These are phyloP conservation scores for Strix aluco DNA, from an alignment of 2,113 vertebrate species.

Conservation along the genomic window DNA sequence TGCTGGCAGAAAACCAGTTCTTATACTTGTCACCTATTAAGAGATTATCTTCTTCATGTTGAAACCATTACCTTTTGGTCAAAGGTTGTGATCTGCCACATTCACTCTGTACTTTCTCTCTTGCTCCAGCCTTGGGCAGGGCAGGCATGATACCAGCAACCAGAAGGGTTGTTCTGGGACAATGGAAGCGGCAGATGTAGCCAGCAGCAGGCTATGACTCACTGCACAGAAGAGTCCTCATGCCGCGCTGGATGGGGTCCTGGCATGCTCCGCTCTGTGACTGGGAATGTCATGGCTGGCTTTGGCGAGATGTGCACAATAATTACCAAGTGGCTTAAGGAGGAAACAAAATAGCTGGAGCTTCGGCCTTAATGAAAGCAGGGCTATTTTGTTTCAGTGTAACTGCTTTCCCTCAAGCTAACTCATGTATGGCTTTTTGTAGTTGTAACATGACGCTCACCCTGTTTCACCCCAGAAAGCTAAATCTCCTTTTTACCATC, in stretches of 20 bases:
- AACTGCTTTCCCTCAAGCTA: not conserved
- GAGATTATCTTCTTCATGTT: not conserved
- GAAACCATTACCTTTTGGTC: not conserved
- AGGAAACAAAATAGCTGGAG: not conserved
- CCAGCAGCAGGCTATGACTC: slow-evolving; percentile 34
- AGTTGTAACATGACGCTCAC: not conserved
- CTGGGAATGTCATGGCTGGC: not conserved
- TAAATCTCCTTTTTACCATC: not conserved
- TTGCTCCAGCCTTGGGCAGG: not conserved
- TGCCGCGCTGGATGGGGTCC: not conserved
- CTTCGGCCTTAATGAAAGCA: not conserved
- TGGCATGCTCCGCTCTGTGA: not conserved
- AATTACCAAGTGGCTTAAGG: not conserved
- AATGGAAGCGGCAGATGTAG: not conserved
- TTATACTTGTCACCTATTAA: not conserved
- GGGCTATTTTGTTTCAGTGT: not conserved
- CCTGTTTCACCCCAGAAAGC: slow-evolving; percentile 8
- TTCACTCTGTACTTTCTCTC: not conserved
- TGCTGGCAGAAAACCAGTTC: accelerated
- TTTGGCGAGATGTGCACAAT: not conserved
- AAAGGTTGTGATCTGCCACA: not conserved
- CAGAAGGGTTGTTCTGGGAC: slow-evolving; percentile 19
- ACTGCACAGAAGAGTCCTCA: not conserved
- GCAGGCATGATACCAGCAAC: not conserved
- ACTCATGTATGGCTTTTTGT: not conserved